Percentiles rank a stretch among this genome's conserved stretches.
phyloP scores from a whole-genome alignment of 2,888 invertebrate species.

The Erannis defoliaria region DNA sequence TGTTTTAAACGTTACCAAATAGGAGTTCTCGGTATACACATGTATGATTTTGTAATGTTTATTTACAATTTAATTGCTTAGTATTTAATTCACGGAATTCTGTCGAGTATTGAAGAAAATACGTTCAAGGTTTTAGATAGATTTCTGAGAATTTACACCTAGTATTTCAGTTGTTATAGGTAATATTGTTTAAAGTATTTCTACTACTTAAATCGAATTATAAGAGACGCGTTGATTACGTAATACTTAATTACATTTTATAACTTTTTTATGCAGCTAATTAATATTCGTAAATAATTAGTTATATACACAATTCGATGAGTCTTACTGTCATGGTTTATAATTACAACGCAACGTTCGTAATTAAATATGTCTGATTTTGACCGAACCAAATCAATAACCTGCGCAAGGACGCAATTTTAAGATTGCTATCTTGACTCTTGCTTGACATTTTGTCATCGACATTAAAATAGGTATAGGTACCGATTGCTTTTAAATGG shows the following conservation, averaged over 20 bases:
- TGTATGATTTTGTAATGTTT: neutral
- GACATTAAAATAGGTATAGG: slow-evolving; percentile 34
- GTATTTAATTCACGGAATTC: neutral
- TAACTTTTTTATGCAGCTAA: too few species aligned
- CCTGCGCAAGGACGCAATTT: slow-evolving; percentile 4
- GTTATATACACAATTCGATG: too few species aligned
- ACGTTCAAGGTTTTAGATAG: neutral
- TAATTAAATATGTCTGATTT: neutral
- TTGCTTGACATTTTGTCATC: slow-evolving; percentile 44
- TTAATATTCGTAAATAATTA: too few species aligned
- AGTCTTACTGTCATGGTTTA: neutral
- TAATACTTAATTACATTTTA: too few species aligned
- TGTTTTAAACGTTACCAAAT: slow-evolving; percentile 7
- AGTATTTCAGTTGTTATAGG: neutral
- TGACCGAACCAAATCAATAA: slow-evolving; percentile 12
- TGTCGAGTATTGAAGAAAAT: neutral
- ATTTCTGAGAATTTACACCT: neutral
- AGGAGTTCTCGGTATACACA: neutral
- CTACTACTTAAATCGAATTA: too few species aligned
- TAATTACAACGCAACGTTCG: neutral
- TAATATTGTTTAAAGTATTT: neutral
- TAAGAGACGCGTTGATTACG: too few species aligned
- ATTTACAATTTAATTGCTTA: neutral
- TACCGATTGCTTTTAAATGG: slow-evolving; percentile 22
- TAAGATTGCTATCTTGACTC: slow-evolving; percentile 35